Percentiles rank a stretch among this genome's conserved stretches.
Conservation (phyloP, 2,888 invertebrate species). For the Lasioglossum marginatum region DNA sequence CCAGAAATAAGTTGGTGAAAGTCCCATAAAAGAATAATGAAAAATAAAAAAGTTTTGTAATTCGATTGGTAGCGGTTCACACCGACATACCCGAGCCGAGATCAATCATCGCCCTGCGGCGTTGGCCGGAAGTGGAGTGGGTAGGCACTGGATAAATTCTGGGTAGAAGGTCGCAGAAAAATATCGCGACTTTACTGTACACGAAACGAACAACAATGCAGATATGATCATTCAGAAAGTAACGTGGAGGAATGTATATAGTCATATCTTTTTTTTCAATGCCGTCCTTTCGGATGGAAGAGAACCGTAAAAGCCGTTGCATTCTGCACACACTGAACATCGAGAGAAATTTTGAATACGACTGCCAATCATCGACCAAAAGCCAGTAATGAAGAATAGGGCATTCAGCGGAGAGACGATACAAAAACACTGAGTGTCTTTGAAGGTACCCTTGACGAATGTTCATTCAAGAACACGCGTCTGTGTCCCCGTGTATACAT, state of each 20-base stretch:
- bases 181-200: too few species aligned
- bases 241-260: constrained; percentile 25
- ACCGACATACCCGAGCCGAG: too few species aligned
- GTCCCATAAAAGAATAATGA: too few species aligned
- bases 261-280: not conserved
- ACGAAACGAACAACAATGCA: constrained; percentile 45
- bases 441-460: constrained; percentile 52
- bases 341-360: constrained; percentile 69
- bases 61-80: too few species aligned
- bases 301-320: constrained; percentile 74
- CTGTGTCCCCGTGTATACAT: constrained; percentile 31
- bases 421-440: constrained; percentile 66
- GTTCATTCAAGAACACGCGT: constrained; percentile 41
- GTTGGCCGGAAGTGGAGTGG: too few species aligned
- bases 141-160: too few species aligned
- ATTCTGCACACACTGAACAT: constrained; percentile 74
- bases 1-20: too few species aligned
- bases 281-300: constrained; percentile 24
- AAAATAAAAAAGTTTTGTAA: too few species aligned
- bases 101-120: too few species aligned
- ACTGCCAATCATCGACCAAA: constrained; percentile 72
- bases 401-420: constrained; percentile 68
- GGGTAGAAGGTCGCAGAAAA: too few species aligned
- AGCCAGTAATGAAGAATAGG: constrained; percentile 70
- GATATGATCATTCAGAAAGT: constrained; percentile 44